A percentile compares a stretch with the other conserved stretches of the same genome.
These are phyloP conservation scores for Crotalus adamanteus DNA, from an alignment of 2,797 vertebrate genomes.

Conservation along the genomic window DNA sequence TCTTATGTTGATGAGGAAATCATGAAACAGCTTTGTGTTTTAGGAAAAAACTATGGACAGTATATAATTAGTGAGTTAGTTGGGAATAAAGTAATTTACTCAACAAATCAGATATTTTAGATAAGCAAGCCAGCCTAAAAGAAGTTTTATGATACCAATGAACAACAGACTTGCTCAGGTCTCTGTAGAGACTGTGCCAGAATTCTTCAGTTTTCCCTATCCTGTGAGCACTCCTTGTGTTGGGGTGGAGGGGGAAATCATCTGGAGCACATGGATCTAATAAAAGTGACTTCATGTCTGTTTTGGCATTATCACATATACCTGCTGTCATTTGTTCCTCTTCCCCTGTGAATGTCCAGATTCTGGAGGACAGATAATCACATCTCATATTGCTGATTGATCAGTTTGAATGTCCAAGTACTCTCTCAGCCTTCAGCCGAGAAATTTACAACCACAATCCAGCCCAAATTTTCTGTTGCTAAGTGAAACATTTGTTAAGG, in stretches of 20 bases:
- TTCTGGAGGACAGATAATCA: not conserved
- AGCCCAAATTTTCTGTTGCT: too few species aligned
- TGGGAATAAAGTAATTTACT: not conserved
- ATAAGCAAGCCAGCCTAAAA: not conserved
- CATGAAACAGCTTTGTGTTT: not conserved
- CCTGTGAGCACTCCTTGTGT: not conserved
- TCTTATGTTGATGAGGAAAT: not conserved
- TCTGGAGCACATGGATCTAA: not conserved
- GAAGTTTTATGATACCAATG: not conserved
- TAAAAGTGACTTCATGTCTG: not conserved
- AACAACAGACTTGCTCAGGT: not conserved
- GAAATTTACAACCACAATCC: not conserved
- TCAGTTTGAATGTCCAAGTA: not conserved
- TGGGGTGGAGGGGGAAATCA: not conserved
- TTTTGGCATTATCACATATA: not conserved
- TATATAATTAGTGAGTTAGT: not conserved
- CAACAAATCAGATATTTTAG: not conserved
- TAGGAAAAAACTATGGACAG: not conserved
- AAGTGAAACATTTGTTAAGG: too few species aligned
- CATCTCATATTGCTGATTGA: not conserved
- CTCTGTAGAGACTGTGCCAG: not conserved
- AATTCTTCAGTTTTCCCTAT: not conserved
- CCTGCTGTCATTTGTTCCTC: not conserved
- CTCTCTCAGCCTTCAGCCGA: not conserved
- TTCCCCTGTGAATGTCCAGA: not conserved